Conservation (phyloP, 92 coral and sea anemone genomes). For the Isaurus tuberculatus region DNA sequence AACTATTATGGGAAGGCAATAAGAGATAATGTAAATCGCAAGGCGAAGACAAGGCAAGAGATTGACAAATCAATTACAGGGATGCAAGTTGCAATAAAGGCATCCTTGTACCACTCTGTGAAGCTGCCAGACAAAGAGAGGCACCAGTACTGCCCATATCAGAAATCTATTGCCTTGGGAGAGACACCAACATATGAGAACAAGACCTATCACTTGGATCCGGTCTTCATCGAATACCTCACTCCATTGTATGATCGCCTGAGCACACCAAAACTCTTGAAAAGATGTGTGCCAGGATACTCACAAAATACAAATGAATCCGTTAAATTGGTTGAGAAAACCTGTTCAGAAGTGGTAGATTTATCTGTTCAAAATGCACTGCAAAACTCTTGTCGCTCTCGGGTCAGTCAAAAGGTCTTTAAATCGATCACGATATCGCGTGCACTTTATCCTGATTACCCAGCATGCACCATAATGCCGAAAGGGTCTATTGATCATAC, state of each 20-base stretch:
- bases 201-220: conserved; percentile 47
- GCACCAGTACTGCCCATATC: conserved; percentile 43
- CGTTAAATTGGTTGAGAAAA: no score
- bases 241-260: conserved; percentile 38
- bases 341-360: no score
- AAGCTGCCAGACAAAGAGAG: conserved; percentile 43
- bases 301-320: conserved; percentile 51
- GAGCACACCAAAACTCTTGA: conserved; percentile 33
- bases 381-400: no score
- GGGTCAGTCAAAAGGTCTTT: no score
- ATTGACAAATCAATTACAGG: conserved; percentile 25
- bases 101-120: conserved; percentile 32
- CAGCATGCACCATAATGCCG: no score
- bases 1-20: conserved; percentile 54
- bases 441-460: no score
- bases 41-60: conserved; percentile 26
- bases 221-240: conserved; percentile 26
- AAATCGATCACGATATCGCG: no score
- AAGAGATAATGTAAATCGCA: conserved; percentile 36
- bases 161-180: conserved; percentile 6
- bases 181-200: conserved; percentile 17
- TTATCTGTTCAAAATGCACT: no score
- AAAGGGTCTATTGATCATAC: no score
- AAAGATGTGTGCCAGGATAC: conserved; percentile 50
- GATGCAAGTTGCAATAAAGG: conserved; percentile 37